phyloP scores from a whole-genome alignment of 2,888 invertebrate genomes.

The Nephrotoma guestfalica region DNA sequence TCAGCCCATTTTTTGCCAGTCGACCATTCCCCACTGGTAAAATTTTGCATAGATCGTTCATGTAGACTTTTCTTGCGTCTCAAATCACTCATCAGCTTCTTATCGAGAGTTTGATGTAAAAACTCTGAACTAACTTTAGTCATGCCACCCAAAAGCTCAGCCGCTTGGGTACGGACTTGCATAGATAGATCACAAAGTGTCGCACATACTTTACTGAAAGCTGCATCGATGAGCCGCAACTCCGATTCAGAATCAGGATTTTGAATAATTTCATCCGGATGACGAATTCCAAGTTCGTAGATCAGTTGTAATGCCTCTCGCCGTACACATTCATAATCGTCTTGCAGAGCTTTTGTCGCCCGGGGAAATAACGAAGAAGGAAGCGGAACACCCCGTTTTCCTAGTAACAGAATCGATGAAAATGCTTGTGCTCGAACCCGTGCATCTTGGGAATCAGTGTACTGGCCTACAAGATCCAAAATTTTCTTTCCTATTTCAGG shows the following conservation, averaged over 20 bases:
- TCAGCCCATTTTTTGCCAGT: constrained; percentile 82
- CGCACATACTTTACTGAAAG: constrained; percentile 88
- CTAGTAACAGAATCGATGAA: constrained; percentile 67
- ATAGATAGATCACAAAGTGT: constrained; percentile 86
- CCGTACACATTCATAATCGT: constrained; percentile 89
- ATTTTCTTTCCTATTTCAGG: constrained; percentile 43
- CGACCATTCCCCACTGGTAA: constrained; percentile 79
- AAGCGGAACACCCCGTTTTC: constrained; percentile 68
- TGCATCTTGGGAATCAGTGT: constrained; percentile 78
- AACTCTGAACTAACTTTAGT: constrained; percentile 75
- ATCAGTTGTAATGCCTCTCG: constrained; percentile 73
- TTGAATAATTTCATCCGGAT: constrained; percentile 66
- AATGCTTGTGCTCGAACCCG: constrained; percentile 82
- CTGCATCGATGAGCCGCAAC: constrained; percentile 83
- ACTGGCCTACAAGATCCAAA: constrained; percentile 63
- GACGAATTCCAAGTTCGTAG: constrained; percentile 70
- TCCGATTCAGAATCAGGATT: constrained; percentile 65
- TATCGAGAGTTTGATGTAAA: constrained; percentile 91
- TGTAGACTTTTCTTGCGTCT: constrained; percentile 71
- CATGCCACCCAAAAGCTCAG: constrained; percentile 74
- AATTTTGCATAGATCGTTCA: constrained; percentile 70
- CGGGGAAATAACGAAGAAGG: constrained; percentile 47
- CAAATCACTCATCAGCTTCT: constrained; percentile 88
- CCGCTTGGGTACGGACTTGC: constrained; percentile 73
- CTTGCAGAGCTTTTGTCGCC: constrained; percentile 61